Evolutionary conservation across 1,140 invertebrate genomes (phyloP), one percentile per base, ranked within the genome.

Genomic region (Euglossa dilemma): DNA sequence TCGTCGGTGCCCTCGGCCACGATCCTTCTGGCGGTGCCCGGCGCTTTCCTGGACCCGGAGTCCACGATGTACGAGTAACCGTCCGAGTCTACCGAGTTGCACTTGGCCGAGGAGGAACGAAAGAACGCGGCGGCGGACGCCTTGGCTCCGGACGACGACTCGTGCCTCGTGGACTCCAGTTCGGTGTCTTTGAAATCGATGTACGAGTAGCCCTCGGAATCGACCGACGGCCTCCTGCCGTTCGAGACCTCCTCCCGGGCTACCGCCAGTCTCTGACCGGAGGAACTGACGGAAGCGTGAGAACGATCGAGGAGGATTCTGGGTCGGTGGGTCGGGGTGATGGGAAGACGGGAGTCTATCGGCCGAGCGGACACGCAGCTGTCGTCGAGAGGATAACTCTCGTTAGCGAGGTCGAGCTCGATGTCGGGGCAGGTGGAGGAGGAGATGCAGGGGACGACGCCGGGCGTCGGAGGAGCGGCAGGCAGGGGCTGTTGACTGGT

Each of bases 131-230:
- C n/a, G n/a, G n/a, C n/a, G 64, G 56, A 77, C 82, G 45, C 61
- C 11, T 43, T 84, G 14, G 43, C 1, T n/a, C 14, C 45, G 59
- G 12, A n/a, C 66, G 50, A 61, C 43, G 64, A 43, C 36, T 83
- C 83, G 78, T 80, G 81, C 61, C 69, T 89, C 56, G 61, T 28
- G 8, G 84, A 74, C 28, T 91, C 90, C 43, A 81, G 43, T 11
- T 87, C 84, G 14, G 85, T 61, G 12, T 89, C 78, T 77, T 85
- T 92, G 74, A 92, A 92, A 72, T 93, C 91, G 74, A 93, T 91
- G 56, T 91, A 92, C 28, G 92, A 92, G 45, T 93, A 93, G 2
- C 92, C 93, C n/a, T 93, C 92, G 25, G 93, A 91, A 70, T 93
- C 93, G 28, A 93, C 91, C 12, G 92, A 93, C 0, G 91, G 87